These are phyloP conservation scores for Agrypnus murinus DNA, from an alignment of 2,888 invertebrate genomes.

Conservation along the genomic window DNA sequence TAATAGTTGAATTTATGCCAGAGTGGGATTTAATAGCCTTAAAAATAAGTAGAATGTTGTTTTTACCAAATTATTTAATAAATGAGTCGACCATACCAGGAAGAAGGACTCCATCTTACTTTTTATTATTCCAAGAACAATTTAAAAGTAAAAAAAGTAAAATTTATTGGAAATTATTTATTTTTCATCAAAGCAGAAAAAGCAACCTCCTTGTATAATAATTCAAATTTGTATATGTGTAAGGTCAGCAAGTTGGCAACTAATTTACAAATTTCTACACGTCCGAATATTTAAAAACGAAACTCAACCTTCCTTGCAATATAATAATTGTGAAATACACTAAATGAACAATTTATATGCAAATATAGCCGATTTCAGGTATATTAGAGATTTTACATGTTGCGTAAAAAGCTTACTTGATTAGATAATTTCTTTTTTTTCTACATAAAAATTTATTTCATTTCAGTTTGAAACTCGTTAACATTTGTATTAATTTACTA, in stretches of 20 bases:
- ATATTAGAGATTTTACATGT: background rate
- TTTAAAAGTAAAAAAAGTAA: too few species aligned
- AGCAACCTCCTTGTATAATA: slow-evolving; percentile 24
- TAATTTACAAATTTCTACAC: slow-evolving; percentile 38
- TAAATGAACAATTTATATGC: slow-evolving; percentile 42
- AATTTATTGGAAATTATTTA: too few species aligned
- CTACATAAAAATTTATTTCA: slow-evolving; percentile 5
- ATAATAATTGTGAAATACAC: slow-evolving; percentile 31
- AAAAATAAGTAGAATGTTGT: too few species aligned
- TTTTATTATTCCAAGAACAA: too few species aligned
- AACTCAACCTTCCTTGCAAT: slow-evolving; percentile 32
- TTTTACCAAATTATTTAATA: too few species aligned
- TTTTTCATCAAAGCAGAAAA: background rate
- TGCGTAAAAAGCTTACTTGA: slow-evolving; percentile 34
- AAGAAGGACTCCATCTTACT: too few species aligned
- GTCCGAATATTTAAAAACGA: slow-evolving; percentile 31
- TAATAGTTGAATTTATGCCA: too few species aligned
- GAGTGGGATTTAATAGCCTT: too few species aligned
- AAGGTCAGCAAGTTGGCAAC: slow-evolving; percentile 28
- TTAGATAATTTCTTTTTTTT: background rate
- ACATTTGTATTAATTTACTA: too few species aligned
- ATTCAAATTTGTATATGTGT: slow-evolving; percentile 15
- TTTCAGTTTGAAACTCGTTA: background rate
- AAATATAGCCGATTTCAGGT: slow-evolving; percentile 30
- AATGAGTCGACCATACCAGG: too few species aligned